Conservation (phyloP, 2,888 invertebrate genomes). For the Agonopterix heracliana region DNA sequence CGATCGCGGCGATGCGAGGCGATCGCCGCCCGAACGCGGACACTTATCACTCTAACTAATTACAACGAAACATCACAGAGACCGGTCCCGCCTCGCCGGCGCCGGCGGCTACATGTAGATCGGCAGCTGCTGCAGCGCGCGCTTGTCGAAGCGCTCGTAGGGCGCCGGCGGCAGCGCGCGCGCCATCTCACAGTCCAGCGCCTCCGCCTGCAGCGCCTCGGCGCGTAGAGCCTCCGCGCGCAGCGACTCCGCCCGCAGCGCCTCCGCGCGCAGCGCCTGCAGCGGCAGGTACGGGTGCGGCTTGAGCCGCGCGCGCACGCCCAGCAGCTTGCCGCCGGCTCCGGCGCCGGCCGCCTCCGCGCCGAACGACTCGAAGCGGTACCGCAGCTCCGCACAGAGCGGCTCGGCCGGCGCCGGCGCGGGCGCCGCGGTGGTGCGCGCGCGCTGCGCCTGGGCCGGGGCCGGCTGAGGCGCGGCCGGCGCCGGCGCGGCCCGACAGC, state of each 20-base stretch:
- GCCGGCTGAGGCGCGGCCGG: constrained; percentile 26
- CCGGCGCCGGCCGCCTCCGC: constrained; percentile 40
- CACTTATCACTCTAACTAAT: constrained; percentile 62
- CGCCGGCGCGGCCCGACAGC: constrained; percentile 25
- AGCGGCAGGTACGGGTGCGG: constrained; percentile 47
- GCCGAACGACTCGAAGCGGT: constrained; percentile 34
- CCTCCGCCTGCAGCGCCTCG: constrained; percentile 7
- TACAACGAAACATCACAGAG: constrained; percentile 66
- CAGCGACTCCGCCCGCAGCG: constrained; percentile 17
- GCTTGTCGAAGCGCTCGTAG: constrained; percentile 70
- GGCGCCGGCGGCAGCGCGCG: constrained; percentile 57
- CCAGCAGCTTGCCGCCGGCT: constrained; percentile 35
- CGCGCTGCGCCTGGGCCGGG: constrained; percentile 19
- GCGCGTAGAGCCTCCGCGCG: constrained; percentile 29
- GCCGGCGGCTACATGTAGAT: constrained; percentile 66
- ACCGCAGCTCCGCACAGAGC: constrained; percentile 41
- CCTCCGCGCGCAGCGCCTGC: constrained; percentile 18
- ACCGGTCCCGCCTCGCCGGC: constrained; percentile 33
- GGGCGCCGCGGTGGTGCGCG: constrained; percentile 12
- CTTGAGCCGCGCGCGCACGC: constrained; percentile 34
- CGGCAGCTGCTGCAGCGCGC: constrained; percentile 71
- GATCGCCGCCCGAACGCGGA: constrained; percentile 19
- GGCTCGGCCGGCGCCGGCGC: constrained; percentile 36
- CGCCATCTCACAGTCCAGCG: constrained; percentile 63
- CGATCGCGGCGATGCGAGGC: constrained; percentile 23